Evolutionary conservation across 2,888 invertebrate species (phyloP).

Genomic region (Pyrgus malvae): DNA sequence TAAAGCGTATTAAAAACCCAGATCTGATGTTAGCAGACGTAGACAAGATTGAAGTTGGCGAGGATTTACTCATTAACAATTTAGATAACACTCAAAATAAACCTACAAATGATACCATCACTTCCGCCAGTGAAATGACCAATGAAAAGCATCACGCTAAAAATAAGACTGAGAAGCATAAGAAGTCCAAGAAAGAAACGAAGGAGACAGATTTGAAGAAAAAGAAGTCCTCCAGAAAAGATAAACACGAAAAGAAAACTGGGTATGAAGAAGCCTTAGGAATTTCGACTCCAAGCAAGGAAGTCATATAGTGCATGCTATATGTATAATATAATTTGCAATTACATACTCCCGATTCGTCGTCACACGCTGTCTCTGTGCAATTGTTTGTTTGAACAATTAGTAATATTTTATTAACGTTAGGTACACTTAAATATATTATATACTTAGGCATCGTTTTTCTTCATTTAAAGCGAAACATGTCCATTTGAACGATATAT

Average conservation of each 20-base stretch:
- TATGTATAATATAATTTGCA: slow-evolving; percentile 38
- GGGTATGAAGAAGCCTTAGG: slow-evolving; percentile 96
- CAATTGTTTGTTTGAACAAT: slow-evolving; percentile 74
- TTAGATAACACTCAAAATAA: slow-evolving; percentile 59
- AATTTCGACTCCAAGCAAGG: slow-evolving; percentile 95
- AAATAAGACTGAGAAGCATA: slow-evolving; percentile 75
- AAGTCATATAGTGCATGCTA: slow-evolving; percentile 86
- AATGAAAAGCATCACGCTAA: slow-evolving; percentile 43
- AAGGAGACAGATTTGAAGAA: slow-evolving; percentile 71
- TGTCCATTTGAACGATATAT: slow-evolving; percentile 70
- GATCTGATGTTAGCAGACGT: slow-evolving; percentile 62
- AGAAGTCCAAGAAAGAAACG: slow-evolving; percentile 70
- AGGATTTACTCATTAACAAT: slow-evolving; percentile 52
- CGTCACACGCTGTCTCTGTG: slow-evolving; percentile 67
- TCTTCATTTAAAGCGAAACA: slow-evolving; percentile 61
- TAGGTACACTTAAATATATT: slow-evolving; percentile 49
- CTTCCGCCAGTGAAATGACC: slow-evolving; percentile 35
- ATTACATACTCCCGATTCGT: slow-evolving; percentile 44
- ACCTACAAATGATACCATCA: slow-evolving; percentile 46
- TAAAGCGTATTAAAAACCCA: slow-evolving; percentile 57
- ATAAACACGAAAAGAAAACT: slow-evolving; percentile 82
- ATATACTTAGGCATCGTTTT: slow-evolving; percentile 57
- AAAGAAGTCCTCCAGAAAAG: slow-evolving; percentile 73
- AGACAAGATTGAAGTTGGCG: slow-evolving; percentile 48
- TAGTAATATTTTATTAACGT: slow-evolving; percentile 56